Percentiles rank a stretch among this genome's conserved stretches.
phyloP scores from a whole-genome alignment of 2,888 invertebrate genomes.

The Melanotus villosus region DNA sequence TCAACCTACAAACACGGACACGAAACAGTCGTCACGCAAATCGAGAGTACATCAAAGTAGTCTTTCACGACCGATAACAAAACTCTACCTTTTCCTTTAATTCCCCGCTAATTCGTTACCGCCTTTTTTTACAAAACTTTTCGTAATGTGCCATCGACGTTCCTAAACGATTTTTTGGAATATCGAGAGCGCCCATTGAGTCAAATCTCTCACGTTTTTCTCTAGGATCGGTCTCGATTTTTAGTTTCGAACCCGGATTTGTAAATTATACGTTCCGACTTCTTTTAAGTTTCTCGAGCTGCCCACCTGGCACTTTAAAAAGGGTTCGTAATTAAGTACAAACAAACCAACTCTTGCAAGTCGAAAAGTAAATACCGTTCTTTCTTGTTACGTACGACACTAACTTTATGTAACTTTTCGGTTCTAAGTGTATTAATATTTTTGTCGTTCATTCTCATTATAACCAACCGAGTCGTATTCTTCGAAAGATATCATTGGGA shows the following conservation, averaged over 20 bases:
- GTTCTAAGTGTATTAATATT: slow-evolving; percentile 22
- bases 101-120: slow-evolving; percentile 9
- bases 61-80: slow-evolving; percentile 14
- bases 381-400: not conserved
- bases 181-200: not conserved
- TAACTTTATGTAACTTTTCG: not conserved
- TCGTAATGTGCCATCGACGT: not conserved
- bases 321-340: slow-evolving; percentile 10
- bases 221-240: not conserved
- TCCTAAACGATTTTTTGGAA: not conserved
- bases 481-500: slow-evolving; percentile 30
- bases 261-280: slow-evolving; percentile 6
- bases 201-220: not conserved
- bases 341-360: slow-evolving; percentile 17
- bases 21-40: slow-evolving; percentile 45
- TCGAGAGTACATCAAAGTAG: slow-evolving; percentile 31
- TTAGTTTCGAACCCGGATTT: not conserved
- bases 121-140: not conserved
- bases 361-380: not conserved
- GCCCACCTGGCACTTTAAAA: slow-evolving; percentile 11
- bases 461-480: slow-evolving; percentile 27
- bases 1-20: slow-evolving; percentile 44
- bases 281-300: not conserved
- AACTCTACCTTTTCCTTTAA: slow-evolving; percentile 5
- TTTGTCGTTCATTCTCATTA: slow-evolving; percentile 24